phyloP scores from a whole-genome alignment of 2,888 invertebrate species.

The Stenoptilia bipunctidactyla region DNA sequence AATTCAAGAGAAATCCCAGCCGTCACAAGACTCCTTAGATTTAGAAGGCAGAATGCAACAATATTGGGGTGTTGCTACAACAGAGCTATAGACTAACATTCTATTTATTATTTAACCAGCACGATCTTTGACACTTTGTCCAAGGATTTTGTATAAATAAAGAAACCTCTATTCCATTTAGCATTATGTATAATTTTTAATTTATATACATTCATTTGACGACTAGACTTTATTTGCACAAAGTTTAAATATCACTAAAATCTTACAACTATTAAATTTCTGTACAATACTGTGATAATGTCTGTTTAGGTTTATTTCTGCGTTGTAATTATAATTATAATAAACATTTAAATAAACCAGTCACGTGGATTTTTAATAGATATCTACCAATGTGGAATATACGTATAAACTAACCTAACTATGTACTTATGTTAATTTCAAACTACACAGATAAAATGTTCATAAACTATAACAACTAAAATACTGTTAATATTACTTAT shows the following conservation, averaged over 20 bases:
- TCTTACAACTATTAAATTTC: slow-evolving; percentile 29
- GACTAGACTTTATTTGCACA: slow-evolving; percentile 68
- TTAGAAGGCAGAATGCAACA: slow-evolving; percentile 88
- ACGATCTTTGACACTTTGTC: too few species aligned
- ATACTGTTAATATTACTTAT: not conserved
- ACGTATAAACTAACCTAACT: not conserved
- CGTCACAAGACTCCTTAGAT: slow-evolving; percentile 80
- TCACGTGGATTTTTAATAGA: not conserved
- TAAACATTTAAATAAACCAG: not conserved
- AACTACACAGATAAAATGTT: not conserved
- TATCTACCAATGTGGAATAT: slow-evolving; percentile 1
- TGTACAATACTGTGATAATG: slow-evolving; percentile 45
- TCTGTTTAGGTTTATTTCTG: not conserved
- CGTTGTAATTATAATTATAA: not conserved
- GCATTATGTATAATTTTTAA: slow-evolving; percentile 41
- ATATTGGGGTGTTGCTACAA: slow-evolving; percentile 92
- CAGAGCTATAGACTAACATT: slow-evolving; percentile 77
- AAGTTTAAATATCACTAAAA: slow-evolving; percentile 54
- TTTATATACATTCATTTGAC: slow-evolving; percentile 59
- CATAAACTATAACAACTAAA: too few species aligned
- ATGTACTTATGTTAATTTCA: not conserved
- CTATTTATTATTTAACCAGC: too few species aligned
- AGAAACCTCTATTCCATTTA: slow-evolving; percentile 33
- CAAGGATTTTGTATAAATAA: slow-evolving; percentile 46
- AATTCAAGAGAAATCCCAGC: slow-evolving; percentile 80